Conservation (phyloP, 2,797 vertebrate genomes). For the Sciurus vulgaris region DNA sequence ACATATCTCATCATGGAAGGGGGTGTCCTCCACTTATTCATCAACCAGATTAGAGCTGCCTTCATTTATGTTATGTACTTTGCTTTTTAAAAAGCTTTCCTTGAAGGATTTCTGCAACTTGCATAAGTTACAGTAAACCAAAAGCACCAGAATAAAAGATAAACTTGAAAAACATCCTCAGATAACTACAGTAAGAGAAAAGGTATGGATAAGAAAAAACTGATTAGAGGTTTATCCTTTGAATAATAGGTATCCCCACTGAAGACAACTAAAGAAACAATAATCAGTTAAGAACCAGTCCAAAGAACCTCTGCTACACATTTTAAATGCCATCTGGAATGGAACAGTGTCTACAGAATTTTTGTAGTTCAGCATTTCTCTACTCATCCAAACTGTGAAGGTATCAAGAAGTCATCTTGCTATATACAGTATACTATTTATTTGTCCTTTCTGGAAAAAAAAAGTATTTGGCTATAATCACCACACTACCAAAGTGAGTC, state of each 20-base stretch:
- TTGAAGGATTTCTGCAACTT: slow-evolving; percentile 18
- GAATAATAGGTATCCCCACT: slow-evolving; percentile 23
- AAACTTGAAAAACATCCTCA: background rate
- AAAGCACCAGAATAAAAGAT: slow-evolving; percentile 2
- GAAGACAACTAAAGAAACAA: slow-evolving; percentile 7
- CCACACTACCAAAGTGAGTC: slow-evolving; percentile 1
- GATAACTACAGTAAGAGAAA: slow-evolving; percentile 16
- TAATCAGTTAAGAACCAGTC: background rate
- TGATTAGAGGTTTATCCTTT: background rate
- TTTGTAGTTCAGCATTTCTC: slow-evolving; percentile 22
- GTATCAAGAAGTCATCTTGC: background rate
- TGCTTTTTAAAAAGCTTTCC: background rate
- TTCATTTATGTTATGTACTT: background rate
- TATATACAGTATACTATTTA: background rate
- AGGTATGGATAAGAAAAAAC: background rate
- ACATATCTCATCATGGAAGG: background rate
- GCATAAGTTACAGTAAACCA: background rate
- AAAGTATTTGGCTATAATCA: slow-evolving; percentile 7
- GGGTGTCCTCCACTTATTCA: background rate
- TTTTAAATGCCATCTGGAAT: background rate
- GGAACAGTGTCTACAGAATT: background rate
- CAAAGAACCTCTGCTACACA: background rate
- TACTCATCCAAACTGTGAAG: background rate
- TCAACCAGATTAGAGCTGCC: background rate
- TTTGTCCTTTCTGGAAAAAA: slow-evolving; percentile 17